Conservation (phyloP, 2,113 vertebrate species). For the Mormoops blainvillei region DNA sequence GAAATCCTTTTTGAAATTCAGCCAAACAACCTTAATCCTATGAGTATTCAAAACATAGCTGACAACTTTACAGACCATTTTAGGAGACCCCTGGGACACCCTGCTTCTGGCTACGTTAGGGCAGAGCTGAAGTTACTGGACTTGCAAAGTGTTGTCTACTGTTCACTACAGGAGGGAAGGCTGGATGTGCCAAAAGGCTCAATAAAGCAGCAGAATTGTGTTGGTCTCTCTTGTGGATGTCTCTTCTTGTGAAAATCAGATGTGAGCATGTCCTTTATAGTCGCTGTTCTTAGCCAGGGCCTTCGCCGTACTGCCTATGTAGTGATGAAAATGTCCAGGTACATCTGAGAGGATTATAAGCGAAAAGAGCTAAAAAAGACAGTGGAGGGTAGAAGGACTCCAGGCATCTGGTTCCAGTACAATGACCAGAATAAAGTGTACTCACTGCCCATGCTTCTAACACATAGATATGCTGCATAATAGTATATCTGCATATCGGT, state of each 20-base stretch:
- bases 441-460: neutral
- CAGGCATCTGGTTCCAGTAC: neutral
- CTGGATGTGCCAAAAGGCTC: neutral
- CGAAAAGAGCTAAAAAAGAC: neutral
- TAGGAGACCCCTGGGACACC: neutral
- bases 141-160: neutral
- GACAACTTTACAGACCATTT: neutral
- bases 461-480: neutral
- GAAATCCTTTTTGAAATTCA: constrained; percentile 32
- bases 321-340: neutral
- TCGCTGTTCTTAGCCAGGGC: neutral
- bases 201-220: neutral
- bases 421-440: neutral
- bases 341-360: neutral
- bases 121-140: neutral
- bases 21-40: neutral
- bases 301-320: neutral
- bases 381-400: neutral
- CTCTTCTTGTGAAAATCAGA: neutral
- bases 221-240: neutral
- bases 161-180: neutral
- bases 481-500: neutral
- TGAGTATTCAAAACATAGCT: neutral
- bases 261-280: neutral
- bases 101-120: neutral